These are phyloP conservation scores for Chunga burmeisteri DNA, from an alignment of 2,113 vertebrate species.

Conservation along the genomic window DNA sequence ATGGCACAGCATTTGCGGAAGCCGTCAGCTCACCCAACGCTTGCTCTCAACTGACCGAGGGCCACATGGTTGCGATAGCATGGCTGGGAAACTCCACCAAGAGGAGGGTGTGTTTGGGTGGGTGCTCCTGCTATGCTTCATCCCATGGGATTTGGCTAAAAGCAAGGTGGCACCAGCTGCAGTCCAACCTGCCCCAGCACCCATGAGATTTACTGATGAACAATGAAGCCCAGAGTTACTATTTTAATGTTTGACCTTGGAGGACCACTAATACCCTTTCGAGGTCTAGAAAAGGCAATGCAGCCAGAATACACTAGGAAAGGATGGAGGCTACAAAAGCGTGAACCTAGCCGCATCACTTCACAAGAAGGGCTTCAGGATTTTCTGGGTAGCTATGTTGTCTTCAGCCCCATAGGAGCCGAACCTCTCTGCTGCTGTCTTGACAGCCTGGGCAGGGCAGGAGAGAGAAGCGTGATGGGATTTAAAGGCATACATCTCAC, in stretches of 20 bases:
- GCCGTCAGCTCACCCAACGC: neutral
- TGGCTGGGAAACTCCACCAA: neutral
- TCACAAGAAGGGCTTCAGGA: neutral
- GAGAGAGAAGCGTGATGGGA: neutral
- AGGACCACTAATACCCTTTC: neutral
- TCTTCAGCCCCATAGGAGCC: neutral
- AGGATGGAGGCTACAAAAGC: neutral
- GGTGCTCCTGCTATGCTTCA: neutral
- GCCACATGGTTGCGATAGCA: neutral
- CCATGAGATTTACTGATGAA: neutral
- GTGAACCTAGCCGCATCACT: neutral
- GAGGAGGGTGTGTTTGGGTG: neutral
- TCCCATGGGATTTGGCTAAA: neutral
- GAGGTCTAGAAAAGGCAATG: neutral
- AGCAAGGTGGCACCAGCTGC: neutral
- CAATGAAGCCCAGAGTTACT: neutral
- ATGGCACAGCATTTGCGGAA: neutral
- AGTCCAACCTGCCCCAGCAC: neutral
- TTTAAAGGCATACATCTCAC: neutral
- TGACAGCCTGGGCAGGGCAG: neutral
- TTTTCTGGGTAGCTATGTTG: neutral
- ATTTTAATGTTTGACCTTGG: neutral
- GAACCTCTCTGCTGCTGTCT: neutral
- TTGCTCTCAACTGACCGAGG: neutral
- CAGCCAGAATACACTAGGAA: neutral